Conservation (phyloP, 2,797 vertebrate species). For the Paramormyrops hopkinsi region DNA sequence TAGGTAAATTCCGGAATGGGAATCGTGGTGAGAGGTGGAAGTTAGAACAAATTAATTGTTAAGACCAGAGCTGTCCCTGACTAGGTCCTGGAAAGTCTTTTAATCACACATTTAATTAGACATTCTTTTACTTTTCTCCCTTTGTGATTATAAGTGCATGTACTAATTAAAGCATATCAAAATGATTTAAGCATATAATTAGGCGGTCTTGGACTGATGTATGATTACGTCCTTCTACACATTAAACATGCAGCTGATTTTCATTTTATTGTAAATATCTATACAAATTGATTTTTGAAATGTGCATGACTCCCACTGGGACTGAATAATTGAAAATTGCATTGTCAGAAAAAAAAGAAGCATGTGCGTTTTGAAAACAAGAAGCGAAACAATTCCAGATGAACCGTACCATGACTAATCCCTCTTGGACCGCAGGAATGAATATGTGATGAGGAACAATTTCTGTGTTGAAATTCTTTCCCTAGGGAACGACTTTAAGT, state of each 20-base stretch:
- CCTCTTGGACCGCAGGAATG: slow-evolving; percentile 31
- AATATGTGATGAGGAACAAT: slow-evolving; percentile 25
- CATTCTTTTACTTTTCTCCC: background rate
- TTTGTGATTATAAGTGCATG: slow-evolving; percentile 12
- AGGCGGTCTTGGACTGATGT: background rate
- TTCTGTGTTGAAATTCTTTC: slow-evolving; percentile 23
- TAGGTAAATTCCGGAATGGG: background rate
- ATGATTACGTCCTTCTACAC: background rate
- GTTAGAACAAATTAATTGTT: background rate
- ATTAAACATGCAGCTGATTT: slow-evolving; percentile 10
- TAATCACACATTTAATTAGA: slow-evolving; percentile 15
- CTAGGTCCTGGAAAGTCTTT: slow-evolving; percentile 11
- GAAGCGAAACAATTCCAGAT: slow-evolving; percentile 29
- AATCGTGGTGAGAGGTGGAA: background rate
- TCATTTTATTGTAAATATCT: slow-evolving; percentile 11
- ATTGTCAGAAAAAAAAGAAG: background rate
- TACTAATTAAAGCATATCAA: slow-evolving; percentile 14
- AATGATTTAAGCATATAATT: slow-evolving; percentile 16
- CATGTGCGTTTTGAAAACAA: slow-evolving; percentile 17
- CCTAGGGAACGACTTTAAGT: slow-evolving; percentile 24
- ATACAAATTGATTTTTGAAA: background rate
- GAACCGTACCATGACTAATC: slow-evolving; percentile 46
- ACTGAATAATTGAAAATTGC: slow-evolving; percentile 10
- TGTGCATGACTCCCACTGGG: background rate
- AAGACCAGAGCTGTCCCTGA: background rate